Base-by-base conservation (phyloP, 2,113 vertebrate species). In the Plectropomus leopardus region DNA sequence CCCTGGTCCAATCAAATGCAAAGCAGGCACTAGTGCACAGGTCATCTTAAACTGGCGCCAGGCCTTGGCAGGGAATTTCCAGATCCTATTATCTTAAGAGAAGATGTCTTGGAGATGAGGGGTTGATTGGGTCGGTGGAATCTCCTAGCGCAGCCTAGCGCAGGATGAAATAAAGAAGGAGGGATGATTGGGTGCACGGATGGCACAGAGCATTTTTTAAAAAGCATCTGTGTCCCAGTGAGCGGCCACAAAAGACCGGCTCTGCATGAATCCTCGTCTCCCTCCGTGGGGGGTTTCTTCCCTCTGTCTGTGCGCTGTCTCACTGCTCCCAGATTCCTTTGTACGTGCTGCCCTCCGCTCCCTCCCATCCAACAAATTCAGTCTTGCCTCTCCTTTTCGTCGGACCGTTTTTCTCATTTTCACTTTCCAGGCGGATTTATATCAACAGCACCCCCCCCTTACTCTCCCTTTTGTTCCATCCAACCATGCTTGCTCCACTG, bases 151-250 rank as follows among this genome's bases (percentile, higher is more conserved):
- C 61, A 85, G 70, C 64, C 32, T 54, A 88, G 78, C 59, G 26
- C 50, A 42, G 82, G 79, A 82, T 81, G 77, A 76, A 87, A 86
- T 84, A 83, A 89, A 85, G 82, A 65, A 60, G 76, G 57, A 69
- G 45, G 81, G 78, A 76, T 83, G 88, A 90, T 80, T 83, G 85
- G 78, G 76, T 45, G 70, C 40, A 4, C 10, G 30, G 73, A 74
- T 59, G 34, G 75, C 72, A 70, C 80, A 68, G 74, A 89, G 86
- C 84, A 87, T 90, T 83, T 93, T 93, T 89, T 89, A 83, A 85
- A 91, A 93, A 90, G 84, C 85, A 76, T 88, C 50, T 72, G 74
- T 63, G 85, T 88, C 84, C 86, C 86, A 85, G 76, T 50, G 61
- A 89, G 90, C 64, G 11, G 24, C 74, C 78, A 89, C 88, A 92